These are phyloP conservation scores for Pachypsylla venusta DNA, from an alignment of 1,140 invertebrate species.

Conservation along the genomic window DNA sequence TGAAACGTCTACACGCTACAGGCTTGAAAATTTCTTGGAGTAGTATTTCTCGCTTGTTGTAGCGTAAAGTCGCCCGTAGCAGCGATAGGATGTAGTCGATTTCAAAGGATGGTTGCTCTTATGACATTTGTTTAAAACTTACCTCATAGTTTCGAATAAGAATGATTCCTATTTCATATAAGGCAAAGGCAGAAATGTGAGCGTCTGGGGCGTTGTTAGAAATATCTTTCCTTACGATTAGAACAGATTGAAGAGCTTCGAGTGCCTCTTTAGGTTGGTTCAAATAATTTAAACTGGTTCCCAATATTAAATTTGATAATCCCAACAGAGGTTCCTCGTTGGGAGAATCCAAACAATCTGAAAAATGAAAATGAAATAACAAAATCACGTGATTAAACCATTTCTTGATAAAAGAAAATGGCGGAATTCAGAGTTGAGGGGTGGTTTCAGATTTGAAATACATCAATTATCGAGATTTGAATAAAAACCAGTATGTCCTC, in stretches of 20 bases:
- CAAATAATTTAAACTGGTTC: conserved; percentile 34
- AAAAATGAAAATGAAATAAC: conserved; percentile 15
- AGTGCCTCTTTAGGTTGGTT: conserved; percentile 35
- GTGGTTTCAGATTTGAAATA: too few relatives aligned
- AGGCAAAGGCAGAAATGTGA: conserved; percentile 48
- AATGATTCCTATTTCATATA: conserved; percentile 45
- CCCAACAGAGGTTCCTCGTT: conserved; percentile 39
- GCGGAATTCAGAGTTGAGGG: too few relatives aligned
- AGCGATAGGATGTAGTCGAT: too few relatives aligned
- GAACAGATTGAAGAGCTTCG: conserved; percentile 35
- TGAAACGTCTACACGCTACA: too few relatives aligned
- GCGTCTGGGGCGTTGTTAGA: conserved; percentile 35
- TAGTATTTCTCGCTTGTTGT: not conserved
- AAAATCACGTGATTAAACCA: too few relatives aligned
- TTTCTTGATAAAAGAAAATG: not conserved
- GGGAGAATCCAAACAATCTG: conserved; percentile 31
- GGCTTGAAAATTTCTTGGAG: too few relatives aligned
- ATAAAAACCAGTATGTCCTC: too few relatives aligned
- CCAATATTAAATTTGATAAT: conserved; percentile 37
- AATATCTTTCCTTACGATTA: conserved; percentile 29
- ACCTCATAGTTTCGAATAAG: conserved; percentile 37
- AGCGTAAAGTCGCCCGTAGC: too few relatives aligned
- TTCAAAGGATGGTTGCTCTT: too few relatives aligned
- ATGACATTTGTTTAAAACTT: too few relatives aligned
- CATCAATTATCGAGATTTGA: too few relatives aligned